Evolutionary conservation across 2,797 vertebrate species (phyloP).

Genomic region (Molossus alvarezi): DNA sequence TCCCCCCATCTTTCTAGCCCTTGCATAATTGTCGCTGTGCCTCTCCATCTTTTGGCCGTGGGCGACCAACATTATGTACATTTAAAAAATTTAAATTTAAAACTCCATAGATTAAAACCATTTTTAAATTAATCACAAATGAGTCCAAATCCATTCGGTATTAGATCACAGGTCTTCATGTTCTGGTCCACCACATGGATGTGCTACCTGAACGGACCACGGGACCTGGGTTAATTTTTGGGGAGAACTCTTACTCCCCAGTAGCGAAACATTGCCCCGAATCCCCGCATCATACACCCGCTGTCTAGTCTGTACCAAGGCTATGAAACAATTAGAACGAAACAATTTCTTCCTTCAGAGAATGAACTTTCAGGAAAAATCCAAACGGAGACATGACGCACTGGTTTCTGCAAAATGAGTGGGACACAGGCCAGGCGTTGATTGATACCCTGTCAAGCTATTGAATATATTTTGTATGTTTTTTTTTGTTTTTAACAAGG

Average conservation of each 20-base stretch:
- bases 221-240: accelerated
- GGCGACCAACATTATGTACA: accelerated
- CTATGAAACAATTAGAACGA: neutral
- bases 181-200: neutral
- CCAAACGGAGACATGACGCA: neutral
- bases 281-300: accelerated
- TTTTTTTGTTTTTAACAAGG: neutral
- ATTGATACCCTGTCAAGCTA: neutral
- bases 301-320: neutral
- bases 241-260: too few relatives aligned
- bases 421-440: neutral
- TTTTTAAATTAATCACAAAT: neutral
- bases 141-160: neutral
- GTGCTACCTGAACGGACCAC: neutral
- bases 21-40: neutral
- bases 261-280: neutral
- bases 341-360: neutral
- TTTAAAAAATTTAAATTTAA: neutral
- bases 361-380: neutral
- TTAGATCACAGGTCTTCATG: neutral
- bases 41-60: neutral
- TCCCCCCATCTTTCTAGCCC: neutral
- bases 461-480: neutral
- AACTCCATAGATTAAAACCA: neutral
- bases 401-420: neutral